Percentiles rank a stretch among this genome's conserved stretches.
Conservation (phyloP, 2,888 invertebrate species). For the Noctuana brunneofusca region DNA sequence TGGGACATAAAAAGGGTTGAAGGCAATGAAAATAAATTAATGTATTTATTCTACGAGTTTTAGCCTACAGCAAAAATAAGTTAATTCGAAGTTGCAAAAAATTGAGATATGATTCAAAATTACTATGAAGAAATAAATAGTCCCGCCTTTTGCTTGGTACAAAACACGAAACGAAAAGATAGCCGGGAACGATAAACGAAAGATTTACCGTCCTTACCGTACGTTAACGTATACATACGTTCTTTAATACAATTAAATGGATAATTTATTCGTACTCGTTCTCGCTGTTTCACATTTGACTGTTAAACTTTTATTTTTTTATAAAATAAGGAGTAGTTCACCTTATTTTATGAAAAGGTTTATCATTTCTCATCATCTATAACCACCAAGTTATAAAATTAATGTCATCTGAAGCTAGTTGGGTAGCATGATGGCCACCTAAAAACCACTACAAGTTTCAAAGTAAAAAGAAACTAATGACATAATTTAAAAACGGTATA, state of each 20-base stretch:
- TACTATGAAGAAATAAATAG: conserved; percentile 24
- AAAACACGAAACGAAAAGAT: conserved; percentile 43
- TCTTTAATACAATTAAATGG: conserved; percentile 8
- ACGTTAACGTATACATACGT: conserved; percentile 41
- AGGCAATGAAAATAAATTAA: too few species aligned
- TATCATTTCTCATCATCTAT: too few species aligned
- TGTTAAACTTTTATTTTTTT: not conserved
- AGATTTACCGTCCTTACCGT: conserved; percentile 50
- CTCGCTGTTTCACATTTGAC: conserved; percentile 1
- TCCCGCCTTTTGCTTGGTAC: conserved; percentile 21
- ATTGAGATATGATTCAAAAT: conserved; percentile 17
- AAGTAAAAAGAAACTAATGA: conserved; percentile 22
- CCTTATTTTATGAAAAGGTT: too few species aligned
- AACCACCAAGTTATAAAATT: too few species aligned
- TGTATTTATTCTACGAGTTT: too few species aligned
- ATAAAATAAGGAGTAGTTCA: not conserved
- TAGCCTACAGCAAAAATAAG: not conserved
- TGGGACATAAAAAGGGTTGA: too few species aligned
- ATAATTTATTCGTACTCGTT: conserved; percentile 1
- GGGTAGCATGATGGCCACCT: not conserved
- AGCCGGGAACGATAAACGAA: conserved; percentile 46
- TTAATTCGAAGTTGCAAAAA: not conserved
- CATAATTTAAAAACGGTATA: conserved; percentile 27
- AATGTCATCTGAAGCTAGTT: not conserved
- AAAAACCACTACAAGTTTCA: conserved; percentile 4